Base-by-base conservation (phyloP, 1,140 invertebrate species). In the Drosophila setifemur region DNA sequence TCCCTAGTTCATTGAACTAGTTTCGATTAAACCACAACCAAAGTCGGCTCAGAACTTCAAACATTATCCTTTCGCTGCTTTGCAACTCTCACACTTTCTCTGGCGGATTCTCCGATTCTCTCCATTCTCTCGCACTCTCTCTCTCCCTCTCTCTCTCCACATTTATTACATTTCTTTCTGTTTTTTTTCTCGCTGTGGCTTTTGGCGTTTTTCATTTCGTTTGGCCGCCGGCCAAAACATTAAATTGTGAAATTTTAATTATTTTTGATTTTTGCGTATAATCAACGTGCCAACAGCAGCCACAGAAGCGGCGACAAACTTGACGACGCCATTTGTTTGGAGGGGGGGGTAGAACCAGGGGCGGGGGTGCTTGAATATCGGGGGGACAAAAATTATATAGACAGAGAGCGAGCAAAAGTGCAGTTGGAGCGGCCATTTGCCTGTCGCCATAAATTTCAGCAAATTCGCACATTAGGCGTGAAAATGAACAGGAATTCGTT, bases 231-330 rank as follows among this genome's bases (percentile, higher is more conserved):
- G 68, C 79, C 85, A 85, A 79, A 88, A 88, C 72, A 88, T 85
- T 72, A 81, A 86, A 74, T 88, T 88, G 70, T 78, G 74, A 88
- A 88, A 87, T 88, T 88, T 89, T 86, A 88, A 88, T 88, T 88
- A 88, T 86, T 89, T 88, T 88, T 88, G 86, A 88, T 88, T 88
- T 87, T 88, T 87, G 81, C 78, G 85, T 77, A 86, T 82, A 85
- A 88, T 88, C 85, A 85, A 86, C 81, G 81, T 83, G 79, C 75
- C 75, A 79, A 86, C 79, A 72, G 48, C 48, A 54, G 53, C 58
- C 52, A 53, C 53, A 67, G 35, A 19, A 40, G 11, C 31, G 53
- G 49, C 69, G 43, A 66, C 50, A 74, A 71, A 47, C 49, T 53
- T 42, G 64, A 71, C 66, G 67, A 63, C 48, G 48, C 45, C 33